A percentile compares a stretch with the other conserved stretches of the same genome.
Evolutionary conservation across 1,140 invertebrate species (phyloP).

Genomic region (Solenopsis fugax): DNA sequence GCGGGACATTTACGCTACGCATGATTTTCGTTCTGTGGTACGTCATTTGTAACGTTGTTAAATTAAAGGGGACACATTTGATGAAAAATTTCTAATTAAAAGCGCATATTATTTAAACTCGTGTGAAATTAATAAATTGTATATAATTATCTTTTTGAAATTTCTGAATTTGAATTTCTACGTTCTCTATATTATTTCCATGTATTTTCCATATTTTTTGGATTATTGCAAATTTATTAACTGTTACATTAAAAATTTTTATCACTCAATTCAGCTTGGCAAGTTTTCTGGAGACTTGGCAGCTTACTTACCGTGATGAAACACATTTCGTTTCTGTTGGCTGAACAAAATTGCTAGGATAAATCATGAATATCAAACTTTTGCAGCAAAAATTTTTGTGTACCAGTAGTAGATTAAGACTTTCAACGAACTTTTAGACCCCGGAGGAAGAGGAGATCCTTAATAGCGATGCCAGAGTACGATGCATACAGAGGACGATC

Average conservation of each 20-base stretch:
- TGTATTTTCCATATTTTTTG: neutral
- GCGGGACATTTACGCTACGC: constrained; percentile 74
- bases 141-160: neutral
- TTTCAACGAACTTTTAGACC: constrained; percentile 72
- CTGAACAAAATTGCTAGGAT: constrained; percentile 30
- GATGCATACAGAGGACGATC: constrained; percentile 83
- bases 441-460: constrained; percentile 80
- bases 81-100: neutral
- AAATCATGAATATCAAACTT: constrained; percentile 27
- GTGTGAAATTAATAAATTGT: neutral
- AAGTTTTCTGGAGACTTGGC: constrained; percentile 2
- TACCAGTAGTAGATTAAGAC: constrained; percentile 37
- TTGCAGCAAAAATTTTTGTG: constrained; percentile 19
- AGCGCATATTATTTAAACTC: neutral
- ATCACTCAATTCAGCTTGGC: neutral
- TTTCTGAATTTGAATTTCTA: neutral
- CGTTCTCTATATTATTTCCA: too few relatives aligned
- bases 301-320: constrained; percentile 38
- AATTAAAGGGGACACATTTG: neutral
- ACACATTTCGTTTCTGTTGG: constrained; percentile 12
- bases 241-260: neutral
- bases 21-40: constrained; percentile 76
- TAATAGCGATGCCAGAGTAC: constrained; percentile 80
- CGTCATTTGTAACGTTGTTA: constrained; percentile 1
- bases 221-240: neutral